Percentiles rank a stretch among this genome's conserved stretches.
Conservation (phyloP, 2,113 vertebrate genomes). For the Sinocyclocheilus rhinocerous region DNA sequence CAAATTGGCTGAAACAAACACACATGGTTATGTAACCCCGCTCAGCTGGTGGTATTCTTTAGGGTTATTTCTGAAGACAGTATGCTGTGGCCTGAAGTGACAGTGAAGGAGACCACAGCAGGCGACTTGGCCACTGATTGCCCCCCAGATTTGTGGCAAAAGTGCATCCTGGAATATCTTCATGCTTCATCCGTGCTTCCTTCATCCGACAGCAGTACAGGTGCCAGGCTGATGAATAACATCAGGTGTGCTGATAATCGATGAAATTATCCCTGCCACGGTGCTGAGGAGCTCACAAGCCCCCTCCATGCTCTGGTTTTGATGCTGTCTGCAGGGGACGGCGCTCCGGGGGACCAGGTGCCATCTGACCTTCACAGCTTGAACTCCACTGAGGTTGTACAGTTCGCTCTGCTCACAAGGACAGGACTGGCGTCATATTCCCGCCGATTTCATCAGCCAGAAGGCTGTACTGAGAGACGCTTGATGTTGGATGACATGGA, state of each 20-base stretch:
- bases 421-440: neutral
- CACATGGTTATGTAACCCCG: slow-evolving; percentile 29
- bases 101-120: neutral
- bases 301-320: neutral
- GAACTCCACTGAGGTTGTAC: neutral
- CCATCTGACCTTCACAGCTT: neutral
- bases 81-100: slow-evolving; percentile 18
- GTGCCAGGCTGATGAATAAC: slow-evolving; percentile 19
- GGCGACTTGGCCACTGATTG: neutral
- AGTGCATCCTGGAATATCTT: slow-evolving; percentile 10
- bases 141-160: slow-evolving; percentile 8
- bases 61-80: slow-evolving; percentile 47
- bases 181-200: slow-evolving; percentile 6
- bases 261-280: slow-evolving; percentile 37
- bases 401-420: neutral
- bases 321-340: slow-evolving; percentile 29
- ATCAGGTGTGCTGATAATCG: slow-evolving; percentile 20
- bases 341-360: neutral
- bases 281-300: neutral
- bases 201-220: slow-evolving; percentile 28
- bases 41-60: slow-evolving; percentile 43
- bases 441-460: neutral
- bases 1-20: slow-evolving; percentile 34
- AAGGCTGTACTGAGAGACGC: neutral
- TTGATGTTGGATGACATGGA: slow-evolving; percentile 14